phyloP scores from a whole-genome alignment of 1,140 invertebrate genomes.

The Drosophila ficusphila region DNA sequence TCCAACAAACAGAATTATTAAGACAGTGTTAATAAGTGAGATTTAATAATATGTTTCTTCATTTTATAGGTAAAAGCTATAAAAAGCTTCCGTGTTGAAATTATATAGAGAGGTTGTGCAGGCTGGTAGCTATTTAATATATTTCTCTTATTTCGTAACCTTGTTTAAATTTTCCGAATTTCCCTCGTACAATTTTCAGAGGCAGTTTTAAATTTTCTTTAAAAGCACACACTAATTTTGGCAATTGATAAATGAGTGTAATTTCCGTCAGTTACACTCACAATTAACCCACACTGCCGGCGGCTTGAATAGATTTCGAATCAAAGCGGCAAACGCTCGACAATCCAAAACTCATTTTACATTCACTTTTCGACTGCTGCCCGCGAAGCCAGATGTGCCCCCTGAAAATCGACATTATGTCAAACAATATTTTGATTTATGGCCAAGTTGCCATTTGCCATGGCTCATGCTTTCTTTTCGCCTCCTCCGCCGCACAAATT shows the following conservation, averaged over 20 bases:
- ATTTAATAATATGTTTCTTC: too few species aligned
- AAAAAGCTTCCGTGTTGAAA: too few species aligned
- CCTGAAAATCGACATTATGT: constrained; percentile 64
- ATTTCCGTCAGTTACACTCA: constrained; percentile 13
- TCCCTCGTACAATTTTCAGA: background rate
- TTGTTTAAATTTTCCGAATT: too few species aligned
- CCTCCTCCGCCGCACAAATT: background rate
- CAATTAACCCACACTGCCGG: constrained; percentile 6
- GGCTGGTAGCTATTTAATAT: too few species aligned
- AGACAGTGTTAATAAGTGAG: too few species aligned
- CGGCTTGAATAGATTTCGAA: constrained; percentile 8
- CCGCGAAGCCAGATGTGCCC: constrained; percentile 48
- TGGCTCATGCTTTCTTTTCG: background rate
- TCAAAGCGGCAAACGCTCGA: constrained; percentile 7
- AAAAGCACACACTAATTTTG: background rate
- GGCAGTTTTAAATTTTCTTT: background rate
- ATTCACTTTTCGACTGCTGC: constrained; percentile 20
- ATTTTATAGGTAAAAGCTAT: too few species aligned
- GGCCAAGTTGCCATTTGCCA: constrained; percentile 39
- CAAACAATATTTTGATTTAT: constrained; percentile 65
- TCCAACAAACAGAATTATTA: too few species aligned
- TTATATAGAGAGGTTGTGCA: too few species aligned
- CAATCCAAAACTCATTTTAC: constrained; percentile 33
- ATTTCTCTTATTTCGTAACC: too few species aligned
- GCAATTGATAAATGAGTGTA: constrained; percentile 22